Base-by-base conservation (phyloP, 2,888 invertebrate species). In the Arge pagana region DNA sequence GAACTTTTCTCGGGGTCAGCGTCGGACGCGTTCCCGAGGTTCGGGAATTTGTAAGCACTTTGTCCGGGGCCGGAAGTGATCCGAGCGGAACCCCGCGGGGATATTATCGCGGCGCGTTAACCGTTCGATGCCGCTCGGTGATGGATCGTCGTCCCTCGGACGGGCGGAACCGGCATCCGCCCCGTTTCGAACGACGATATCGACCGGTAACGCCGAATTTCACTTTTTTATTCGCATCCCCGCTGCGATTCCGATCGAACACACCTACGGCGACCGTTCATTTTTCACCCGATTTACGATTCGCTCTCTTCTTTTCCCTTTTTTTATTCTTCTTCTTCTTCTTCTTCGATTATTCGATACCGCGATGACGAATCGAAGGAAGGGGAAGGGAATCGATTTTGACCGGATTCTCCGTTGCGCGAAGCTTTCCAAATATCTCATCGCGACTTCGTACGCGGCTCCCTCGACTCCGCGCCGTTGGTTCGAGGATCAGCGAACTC, bases 141-240 rank as follows among this genome's bases (percentile, higher is more conserved):
- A 67, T 66, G 66, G 66, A 68, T 68, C 56, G 64, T 60, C 42
- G 64, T 60, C 42, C 55, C 45, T n/a, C n/a, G n/a, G n/a, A 41
- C 55, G 56, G 52, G 45, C 53, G 60, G 58, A 54, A 54, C 57
- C 59, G 59, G 59, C 62, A n/a, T n/a, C n/a, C n/a, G n/a, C n/a
- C n/a, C n/a, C n/a, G n/a, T n/a, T n/a, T n/a, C 64, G 60, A 62
- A 63, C 58, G 61, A 62, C 57, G 59, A 65, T 66, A 68, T 68
- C 66, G 68, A 68, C 64, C 67, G 61, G 62, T 61, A 60, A 62
- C 58, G 60, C 57, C 61, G 65, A 66, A 66, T 67, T n/a, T n/a
- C n/a, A n/a, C n/a, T n/a, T n/a, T n/a, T n/a, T n/a, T n/a, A n/a
- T n/a, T n/a, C n/a, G n/a, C 2, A 19, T 10, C 35, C 24, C 11